Evolutionary conservation across 2,797 vertebrate species (phyloP), one percentile per base, ranked within the genome.

Genomic region (Glyptemys insculpta): DNA sequence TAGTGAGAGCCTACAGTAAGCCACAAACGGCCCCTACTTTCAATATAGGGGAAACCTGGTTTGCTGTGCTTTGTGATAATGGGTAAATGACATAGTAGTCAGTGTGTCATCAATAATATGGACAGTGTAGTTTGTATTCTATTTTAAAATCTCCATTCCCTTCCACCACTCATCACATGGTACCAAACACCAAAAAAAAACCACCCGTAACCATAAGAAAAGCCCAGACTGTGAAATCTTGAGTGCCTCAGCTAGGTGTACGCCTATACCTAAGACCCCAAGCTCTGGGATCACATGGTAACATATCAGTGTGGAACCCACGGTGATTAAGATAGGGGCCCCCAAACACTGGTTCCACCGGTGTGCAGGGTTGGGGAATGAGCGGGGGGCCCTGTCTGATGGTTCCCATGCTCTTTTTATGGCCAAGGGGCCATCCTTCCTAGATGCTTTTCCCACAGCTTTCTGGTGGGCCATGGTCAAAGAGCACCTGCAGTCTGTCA

Each of bases 1-100:
- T 96, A 95, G 91, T 11, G 1, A 1, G 94, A 95, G 88, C 90
- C 93, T 91, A 94, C 90, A 81, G 96, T 95, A 92, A 91, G 59
- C 86, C 87, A 18, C 34, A 95, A 96, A 93, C 31, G 59, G 79
- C 50, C 25, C 87, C 68, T 0, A 0, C 53, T 95, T 81, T 53
- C 68, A 91, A 62, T 53, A 5, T 82, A 15, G 41, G 15, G 78
- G 85, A 92, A 62, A 27, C 52, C 65, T 0, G 1, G 72, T 86
- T 90, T 93, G 74, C 78, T 84, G 5, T 65, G 44, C 41, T 90
- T 72, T 65, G 68, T 2, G 1, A 85, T 95, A 93, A 96, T 15
- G 83, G 97, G 90, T 95, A 91, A 95, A 96, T 96, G 92, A 81
- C 86, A 91, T 90, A 34, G 37, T 62, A 62, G 25, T 62, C 29